Evolutionary conservation across 1,140 invertebrate genomes (phyloP), one percentile per base, ranked within the genome.

Genomic region (Sinonovacula constricta): DNA sequence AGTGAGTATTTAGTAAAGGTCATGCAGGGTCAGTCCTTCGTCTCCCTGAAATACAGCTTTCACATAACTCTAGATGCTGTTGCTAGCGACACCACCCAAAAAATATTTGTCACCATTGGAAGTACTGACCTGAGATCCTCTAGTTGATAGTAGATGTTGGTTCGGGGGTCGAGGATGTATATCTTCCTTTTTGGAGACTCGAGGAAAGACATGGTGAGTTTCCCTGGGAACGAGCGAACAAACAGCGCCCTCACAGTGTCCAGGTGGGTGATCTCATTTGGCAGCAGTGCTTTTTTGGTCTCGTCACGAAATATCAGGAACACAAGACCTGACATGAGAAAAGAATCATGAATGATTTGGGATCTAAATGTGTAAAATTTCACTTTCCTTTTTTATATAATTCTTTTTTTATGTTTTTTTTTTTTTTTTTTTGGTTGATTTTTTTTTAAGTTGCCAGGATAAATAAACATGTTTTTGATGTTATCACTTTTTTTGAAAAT

Each of bases 211-310:
- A 99, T 98, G 0, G 96, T 97, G 0, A 99, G 93, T 89, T 98
- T 96, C 84, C 97, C 96, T 0, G 97, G 95, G 91, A 99, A 99
- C 59, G 97, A 98, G 74, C 98, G 93, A 0, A 99, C 97, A 91
- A 99, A 99, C n/a, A 99, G 92, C 18, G 98, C 97, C 88, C 98
- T 97, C 3, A 99, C 97, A 0, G 98, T 99, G 90, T 99, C 98
- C 83, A 99, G 95, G 7, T 97, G 97, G 1, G 97, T 99, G 79
- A 99, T 97, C 92, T 99, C 98, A 88, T 98, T 98, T 3, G 98
- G 98, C 54, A 99, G 92, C 18, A 99, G 91, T 3, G 97, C 97
- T 82, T 98, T 94, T 92, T 99, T 99, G 3, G 98, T 99, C 92
- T 99, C 98, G 87, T 95, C 97, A 79, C 97, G 94, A 89, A 97